Evolutionary conservation across 2,888 invertebrate species (phyloP).

Genomic region (Parnassius glacialis): DNA sequence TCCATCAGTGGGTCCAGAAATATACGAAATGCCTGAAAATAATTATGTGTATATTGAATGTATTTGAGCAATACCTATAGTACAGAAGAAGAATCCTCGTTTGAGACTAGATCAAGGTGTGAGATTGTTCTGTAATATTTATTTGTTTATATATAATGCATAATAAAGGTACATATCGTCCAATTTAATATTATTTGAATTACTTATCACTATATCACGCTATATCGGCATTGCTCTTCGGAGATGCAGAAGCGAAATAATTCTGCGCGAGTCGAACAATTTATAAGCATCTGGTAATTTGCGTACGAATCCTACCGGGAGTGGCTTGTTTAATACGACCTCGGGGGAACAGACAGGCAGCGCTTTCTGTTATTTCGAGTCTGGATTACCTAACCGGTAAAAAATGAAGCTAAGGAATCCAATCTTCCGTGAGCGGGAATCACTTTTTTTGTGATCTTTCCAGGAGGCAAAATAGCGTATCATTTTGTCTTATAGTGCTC

Average conservation of each 20-base stretch:
- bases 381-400: conserved; percentile 4
- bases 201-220: neutral
- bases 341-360: conserved; percentile 32
- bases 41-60: too few species aligned
- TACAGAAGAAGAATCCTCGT: too few species aligned
- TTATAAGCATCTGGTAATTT: conserved; percentile 72
- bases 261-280: conserved; percentile 62
- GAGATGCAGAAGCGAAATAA: conserved; percentile 51
- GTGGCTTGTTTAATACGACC: conserved; percentile 53
- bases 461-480: neutral
- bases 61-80: too few species aligned
- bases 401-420: neutral
- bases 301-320: conserved; percentile 63
- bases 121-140: too few species aligned
- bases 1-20: too few species aligned
- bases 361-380: conserved; percentile 6
- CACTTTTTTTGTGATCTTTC: neutral
- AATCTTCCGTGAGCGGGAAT: neutral
- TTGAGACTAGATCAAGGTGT: too few species aligned
- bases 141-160: too few species aligned
- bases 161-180: too few species aligned
- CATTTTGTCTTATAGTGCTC: neutral
- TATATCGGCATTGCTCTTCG: conserved; percentile 33
- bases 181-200: too few species aligned
- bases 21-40: too few species aligned